phyloP scores from a whole-genome alignment of 2,888 invertebrate species.

The Sisyra terminalis region DNA sequence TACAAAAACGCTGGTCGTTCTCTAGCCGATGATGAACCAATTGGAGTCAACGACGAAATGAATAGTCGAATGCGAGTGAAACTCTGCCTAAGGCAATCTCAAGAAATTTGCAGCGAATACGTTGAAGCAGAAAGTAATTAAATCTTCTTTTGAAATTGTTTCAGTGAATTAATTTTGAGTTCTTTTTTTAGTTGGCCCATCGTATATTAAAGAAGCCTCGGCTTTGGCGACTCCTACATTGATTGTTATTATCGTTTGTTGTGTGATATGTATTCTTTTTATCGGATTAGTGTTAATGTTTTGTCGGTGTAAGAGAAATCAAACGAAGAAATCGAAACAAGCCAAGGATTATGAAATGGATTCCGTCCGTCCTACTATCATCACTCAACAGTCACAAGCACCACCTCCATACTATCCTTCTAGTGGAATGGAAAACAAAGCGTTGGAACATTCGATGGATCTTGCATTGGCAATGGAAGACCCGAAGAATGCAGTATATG shows the following conservation, averaged over 20 bases:
- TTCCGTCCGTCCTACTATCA: constrained; percentile 67
- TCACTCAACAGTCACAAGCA: constrained; percentile 72
- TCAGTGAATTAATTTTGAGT: not conserved
- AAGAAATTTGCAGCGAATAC: constrained; percentile 70
- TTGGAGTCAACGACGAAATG: constrained; percentile 40
- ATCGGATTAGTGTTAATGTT: constrained; percentile 62
- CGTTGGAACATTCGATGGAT: constrained; percentile 77
- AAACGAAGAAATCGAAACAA: constrained; percentile 61
- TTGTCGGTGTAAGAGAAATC: constrained; percentile 70
- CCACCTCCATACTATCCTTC: constrained; percentile 84
- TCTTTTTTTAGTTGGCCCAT: constrained; percentile 50
- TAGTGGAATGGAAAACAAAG: constrained; percentile 80
- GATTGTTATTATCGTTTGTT: constrained; percentile 62
- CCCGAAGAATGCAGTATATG: constrained; percentile 70
- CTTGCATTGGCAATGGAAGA: constrained; percentile 69
- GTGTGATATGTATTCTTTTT: constrained; percentile 64
- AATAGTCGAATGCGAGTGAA: constrained; percentile 60
- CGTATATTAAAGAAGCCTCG: constrained; percentile 64
- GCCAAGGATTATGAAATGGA: constrained; percentile 87
- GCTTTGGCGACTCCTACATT: constrained; percentile 61
- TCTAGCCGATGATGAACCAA: constrained; percentile 33
- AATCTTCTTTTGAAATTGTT: not conserved
- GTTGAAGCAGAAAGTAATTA: constrained; percentile 63
- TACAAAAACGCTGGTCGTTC: constrained; percentile 31
- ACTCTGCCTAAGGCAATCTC: constrained; percentile 64